These are phyloP conservation scores for Rhadinocentrus ornatus DNA, from an alignment of 2,797 vertebrate species.

Conservation along the genomic window DNA sequence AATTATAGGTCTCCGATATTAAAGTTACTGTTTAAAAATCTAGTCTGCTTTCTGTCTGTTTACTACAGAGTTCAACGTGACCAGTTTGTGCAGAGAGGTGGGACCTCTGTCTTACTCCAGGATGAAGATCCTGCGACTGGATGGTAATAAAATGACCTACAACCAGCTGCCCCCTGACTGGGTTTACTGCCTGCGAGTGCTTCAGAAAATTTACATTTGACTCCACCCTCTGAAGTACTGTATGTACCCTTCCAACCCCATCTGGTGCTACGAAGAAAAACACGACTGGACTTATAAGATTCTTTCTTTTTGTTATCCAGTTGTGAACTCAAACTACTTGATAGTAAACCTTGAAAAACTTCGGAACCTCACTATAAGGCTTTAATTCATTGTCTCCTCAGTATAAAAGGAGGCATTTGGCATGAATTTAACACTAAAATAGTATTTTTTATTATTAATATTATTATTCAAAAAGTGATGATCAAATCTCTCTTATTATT, in stretches of 20 bases:
- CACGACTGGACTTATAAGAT: not conserved
- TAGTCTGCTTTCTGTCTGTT: slow-evolving; percentile 32
- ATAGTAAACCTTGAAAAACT: slow-evolving; percentile 31
- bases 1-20: slow-evolving; percentile 16
- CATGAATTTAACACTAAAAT: slow-evolving; percentile 21
- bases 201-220: slow-evolving; percentile 79
- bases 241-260: slow-evolving; percentile 2
- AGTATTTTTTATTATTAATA: slow-evolving; percentile 22
- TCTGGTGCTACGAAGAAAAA: not conserved
- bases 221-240: slow-evolving; percentile 6
- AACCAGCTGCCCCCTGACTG: slow-evolving; percentile 81
- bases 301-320: slow-evolving; percentile 22
- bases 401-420: slow-evolving; percentile 1
- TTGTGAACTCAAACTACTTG: slow-evolving; percentile 13
- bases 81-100: slow-evolving; percentile 81
- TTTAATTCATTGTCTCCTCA: slow-evolving; percentile 21
- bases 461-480: slow-evolving; percentile 36
- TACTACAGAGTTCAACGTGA: slow-evolving; percentile 79
- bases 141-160: slow-evolving; percentile 80
- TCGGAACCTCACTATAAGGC: slow-evolving; percentile 12
- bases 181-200: slow-evolving; percentile 81
- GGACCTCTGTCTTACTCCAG: slow-evolving; percentile 80
- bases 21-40: slow-evolving; percentile 2
- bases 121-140: slow-evolving; percentile 81
- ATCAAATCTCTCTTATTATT: slow-evolving; percentile 37